Evolutionary conservation across 2,888 invertebrate species (phyloP).

Genomic region (Melangyna quadrimaculata): DNA sequence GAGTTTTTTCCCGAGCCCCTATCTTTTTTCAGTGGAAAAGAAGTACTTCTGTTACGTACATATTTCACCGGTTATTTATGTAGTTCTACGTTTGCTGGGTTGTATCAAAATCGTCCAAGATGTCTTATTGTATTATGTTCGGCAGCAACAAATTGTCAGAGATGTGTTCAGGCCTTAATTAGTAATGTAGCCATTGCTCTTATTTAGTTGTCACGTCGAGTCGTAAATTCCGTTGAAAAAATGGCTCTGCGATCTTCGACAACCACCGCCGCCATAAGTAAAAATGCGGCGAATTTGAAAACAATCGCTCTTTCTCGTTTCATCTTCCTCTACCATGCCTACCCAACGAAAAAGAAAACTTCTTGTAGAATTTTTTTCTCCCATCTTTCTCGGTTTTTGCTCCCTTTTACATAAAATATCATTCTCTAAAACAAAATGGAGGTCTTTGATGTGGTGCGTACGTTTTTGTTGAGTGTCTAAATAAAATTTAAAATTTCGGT

Average conservation of each 20-base stretch:
- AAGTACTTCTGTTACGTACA: too few species aligned
- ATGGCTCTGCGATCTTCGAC: background rate
- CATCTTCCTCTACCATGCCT: background rate
- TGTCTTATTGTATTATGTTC: too few species aligned
- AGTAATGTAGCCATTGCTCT: background rate
- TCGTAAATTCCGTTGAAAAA: background rate
- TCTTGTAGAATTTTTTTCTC: slow-evolving; percentile 56
- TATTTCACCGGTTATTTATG: too few species aligned
- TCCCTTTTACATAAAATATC: slow-evolving; percentile 70
- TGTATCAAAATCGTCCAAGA: too few species aligned
- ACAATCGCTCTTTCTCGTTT: slow-evolving; percentile 45
- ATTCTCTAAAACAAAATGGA: slow-evolving; percentile 81
- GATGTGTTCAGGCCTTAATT: background rate
- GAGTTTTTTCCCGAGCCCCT: too few species aligned
- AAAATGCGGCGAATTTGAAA: slow-evolving; percentile 54
- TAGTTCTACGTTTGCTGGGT: too few species aligned
- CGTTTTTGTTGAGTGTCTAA: slow-evolving; percentile 79
- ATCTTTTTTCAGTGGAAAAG: too few species aligned
- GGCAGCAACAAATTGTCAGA: too few species aligned
- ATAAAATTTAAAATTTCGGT: slow-evolving; percentile 79
- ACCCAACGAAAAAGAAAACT: slow-evolving; percentile 32
- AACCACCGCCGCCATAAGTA: slow-evolving; percentile 38
- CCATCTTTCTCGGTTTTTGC: slow-evolving; percentile 67
- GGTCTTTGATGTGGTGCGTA: slow-evolving; percentile 81
- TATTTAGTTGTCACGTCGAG: background rate